phyloP scores from a whole-genome alignment of 2,888 invertebrate genomes.

The Andrena flavipes region DNA sequence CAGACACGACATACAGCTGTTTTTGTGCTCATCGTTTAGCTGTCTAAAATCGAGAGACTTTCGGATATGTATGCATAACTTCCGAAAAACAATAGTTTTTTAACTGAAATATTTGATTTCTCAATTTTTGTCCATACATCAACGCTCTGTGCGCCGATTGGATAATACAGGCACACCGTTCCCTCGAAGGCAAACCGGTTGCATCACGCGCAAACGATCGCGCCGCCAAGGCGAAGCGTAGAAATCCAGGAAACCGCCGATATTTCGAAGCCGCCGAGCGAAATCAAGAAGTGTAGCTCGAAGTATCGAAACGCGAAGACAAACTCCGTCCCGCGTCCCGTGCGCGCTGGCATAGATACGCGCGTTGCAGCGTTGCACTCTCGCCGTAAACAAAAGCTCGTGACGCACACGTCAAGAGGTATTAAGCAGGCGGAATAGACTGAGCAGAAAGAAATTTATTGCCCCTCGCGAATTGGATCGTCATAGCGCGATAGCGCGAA shows the following conservation, averaged over 20 bases:
- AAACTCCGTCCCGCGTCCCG: background rate
- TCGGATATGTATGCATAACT: no score
- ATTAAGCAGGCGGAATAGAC: background rate
- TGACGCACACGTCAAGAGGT: background rate
- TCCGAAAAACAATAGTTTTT: no score
- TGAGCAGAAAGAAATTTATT: slow-evolving; percentile 25
- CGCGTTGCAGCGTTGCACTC: background rate
- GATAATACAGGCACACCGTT: slow-evolving; percentile 51
- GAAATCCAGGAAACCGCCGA: slow-evolving; percentile 43
- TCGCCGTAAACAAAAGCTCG: slow-evolving; percentile 15
- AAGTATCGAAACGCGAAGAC: slow-evolving; percentile 7
- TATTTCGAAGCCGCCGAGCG: slow-evolving; percentile 4
- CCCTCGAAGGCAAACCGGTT: slow-evolving; percentile 61
- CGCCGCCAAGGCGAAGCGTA: slow-evolving; percentile 12
- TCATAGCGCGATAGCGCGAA: background rate
- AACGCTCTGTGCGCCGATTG: no score
- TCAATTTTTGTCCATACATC: no score
- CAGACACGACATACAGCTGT: no score
- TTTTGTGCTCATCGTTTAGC: no score
- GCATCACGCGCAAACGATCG: slow-evolving; percentile 38
- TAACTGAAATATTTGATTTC: no score
- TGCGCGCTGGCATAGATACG: background rate
- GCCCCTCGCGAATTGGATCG: background rate
- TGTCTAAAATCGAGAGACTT: no score
- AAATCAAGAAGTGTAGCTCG: slow-evolving; percentile 2